phyloP scores from a whole-genome alignment of 53 echinoderm and acorn worm genomes.

The Holothuria scabra region DNA sequence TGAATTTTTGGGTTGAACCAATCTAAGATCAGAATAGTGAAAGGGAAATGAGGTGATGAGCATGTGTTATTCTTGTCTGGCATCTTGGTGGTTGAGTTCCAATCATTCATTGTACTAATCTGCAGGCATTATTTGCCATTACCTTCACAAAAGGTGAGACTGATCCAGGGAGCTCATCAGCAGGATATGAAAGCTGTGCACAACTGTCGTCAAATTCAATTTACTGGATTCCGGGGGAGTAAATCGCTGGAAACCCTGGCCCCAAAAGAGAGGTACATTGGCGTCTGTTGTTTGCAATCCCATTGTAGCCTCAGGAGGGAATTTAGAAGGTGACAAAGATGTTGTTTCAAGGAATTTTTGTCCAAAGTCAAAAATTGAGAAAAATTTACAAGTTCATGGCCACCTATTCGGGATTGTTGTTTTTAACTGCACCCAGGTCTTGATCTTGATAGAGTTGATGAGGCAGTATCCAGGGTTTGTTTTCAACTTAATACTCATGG shows the following conservation, averaged over 20 bases:
- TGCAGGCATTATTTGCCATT: too few species aligned
- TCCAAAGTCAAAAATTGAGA: conserved; percentile 12
- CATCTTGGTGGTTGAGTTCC: too few species aligned
- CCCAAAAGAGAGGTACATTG: conserved; percentile 11
- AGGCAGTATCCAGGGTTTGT: too few species aligned
- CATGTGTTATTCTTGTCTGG: too few species aligned
- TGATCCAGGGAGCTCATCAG: conserved; percentile 6
- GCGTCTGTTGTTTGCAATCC: conserved; percentile 37
- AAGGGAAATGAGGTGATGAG: too few species aligned
- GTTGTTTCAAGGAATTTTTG: conserved; percentile 41
- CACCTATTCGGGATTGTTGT: not conserved
- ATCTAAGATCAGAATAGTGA: not conserved
- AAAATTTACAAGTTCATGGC: conserved; percentile 24
- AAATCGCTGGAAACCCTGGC: conserved; percentile 1
- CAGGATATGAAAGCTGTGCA: conserved; percentile 37
- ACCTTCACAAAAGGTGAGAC: too few species aligned
- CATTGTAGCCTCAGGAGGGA: conserved; percentile 35
- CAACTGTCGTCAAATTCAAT: conserved; percentile 45
- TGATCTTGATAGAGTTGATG: too few species aligned
- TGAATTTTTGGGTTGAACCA: not conserved
- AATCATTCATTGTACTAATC: too few species aligned
- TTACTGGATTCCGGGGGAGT: conserved; percentile 34
- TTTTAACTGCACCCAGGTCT: too few species aligned
- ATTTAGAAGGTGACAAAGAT: conserved; percentile 37
- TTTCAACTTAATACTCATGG: too few species aligned